Evolutionary conservation across 2,797 vertebrate genomes (phyloP).

Genomic region (Oreochromis mossambicus): DNA sequence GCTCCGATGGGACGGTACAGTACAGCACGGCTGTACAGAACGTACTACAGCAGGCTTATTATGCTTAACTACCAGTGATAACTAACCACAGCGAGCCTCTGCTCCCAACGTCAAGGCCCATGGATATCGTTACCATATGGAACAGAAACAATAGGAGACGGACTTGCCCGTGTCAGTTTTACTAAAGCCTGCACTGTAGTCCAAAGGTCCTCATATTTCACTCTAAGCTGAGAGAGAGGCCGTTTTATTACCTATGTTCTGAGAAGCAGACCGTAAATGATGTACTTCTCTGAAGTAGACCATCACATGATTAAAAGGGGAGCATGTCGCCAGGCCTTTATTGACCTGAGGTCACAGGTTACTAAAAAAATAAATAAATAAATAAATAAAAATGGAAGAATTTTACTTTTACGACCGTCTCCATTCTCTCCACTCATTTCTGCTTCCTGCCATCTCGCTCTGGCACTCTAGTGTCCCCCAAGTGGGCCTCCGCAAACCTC

Average conservation of each 20-base stretch:
- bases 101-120: not conserved
- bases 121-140: conserved; percentile 1
- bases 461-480: not conserved
- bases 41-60: conserved; percentile 6
- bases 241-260: conserved; percentile 11
- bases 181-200: conserved; percentile 5
- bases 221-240: not conserved
- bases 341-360: not conserved
- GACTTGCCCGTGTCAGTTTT: not conserved
- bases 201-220: conserved; percentile 41
- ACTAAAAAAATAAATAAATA: not conserved
- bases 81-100: not conserved
- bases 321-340: not conserved
- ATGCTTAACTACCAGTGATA: conserved; percentile 6
- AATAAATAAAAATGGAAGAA: not conserved
- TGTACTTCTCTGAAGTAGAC: not conserved
- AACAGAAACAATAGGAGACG: conserved; percentile 7
- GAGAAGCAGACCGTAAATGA: not conserved
- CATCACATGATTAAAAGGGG: not conserved
- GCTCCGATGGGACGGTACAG: not conserved
- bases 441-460: not conserved
- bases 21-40: not conserved
- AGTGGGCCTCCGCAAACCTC: conserved; percentile 27
- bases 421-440: not conserved
- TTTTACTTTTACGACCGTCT: not conserved